Base-by-base conservation (phyloP, 2,888 invertebrate genomes). In the Cordilura impudica region DNA sequence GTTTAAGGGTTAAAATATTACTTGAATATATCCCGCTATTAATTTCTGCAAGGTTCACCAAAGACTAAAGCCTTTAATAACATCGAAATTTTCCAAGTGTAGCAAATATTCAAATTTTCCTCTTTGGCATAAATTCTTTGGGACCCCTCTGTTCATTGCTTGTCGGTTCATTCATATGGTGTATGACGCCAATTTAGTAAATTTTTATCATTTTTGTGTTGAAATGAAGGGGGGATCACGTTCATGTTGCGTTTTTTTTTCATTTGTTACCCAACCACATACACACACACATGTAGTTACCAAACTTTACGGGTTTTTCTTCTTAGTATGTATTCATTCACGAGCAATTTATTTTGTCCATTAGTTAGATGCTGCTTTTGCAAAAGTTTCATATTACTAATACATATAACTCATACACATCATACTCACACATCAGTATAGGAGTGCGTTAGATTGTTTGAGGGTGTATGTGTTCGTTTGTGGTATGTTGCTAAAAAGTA, bases 331-430 rank as follows among this genome's bases (percentile, higher is more conserved):
- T 45, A 53, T 72, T 72, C 69, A 65, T 76, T 69, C 61, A 72
- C 76, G 67, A 72, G 66, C 72, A 79, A 76, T 76, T 79, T 79
- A 72, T 76, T 79, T 79, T 67, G 54, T 71, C 61, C 71, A 58
- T 76, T 79, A 69, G 69, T 35, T 18, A 49, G 49, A 49, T 61
- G 54, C 18, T 78, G 67, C 45, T 63, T 67, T 67, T 21, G 58
- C 31, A 31, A 78, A 56, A 73, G 73, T 73, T 78, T 58, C 53
- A 45, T 18, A 47, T 69, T 70, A 66, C 74, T 29, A 60, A 61
- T 61, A 67, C 61, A 39, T 31, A 19, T 47, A 8, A 53, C 18
- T 18, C 43, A 23, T 49, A 53, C 58, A 65, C 16, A 39, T 39
- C 14, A 19, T 7, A 53, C 14, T 43, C 23, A 29, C 5, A 8